Evolutionary conservation across 2,888 invertebrate species (phyloP).

Genomic region (Tuta absoluta): DNA sequence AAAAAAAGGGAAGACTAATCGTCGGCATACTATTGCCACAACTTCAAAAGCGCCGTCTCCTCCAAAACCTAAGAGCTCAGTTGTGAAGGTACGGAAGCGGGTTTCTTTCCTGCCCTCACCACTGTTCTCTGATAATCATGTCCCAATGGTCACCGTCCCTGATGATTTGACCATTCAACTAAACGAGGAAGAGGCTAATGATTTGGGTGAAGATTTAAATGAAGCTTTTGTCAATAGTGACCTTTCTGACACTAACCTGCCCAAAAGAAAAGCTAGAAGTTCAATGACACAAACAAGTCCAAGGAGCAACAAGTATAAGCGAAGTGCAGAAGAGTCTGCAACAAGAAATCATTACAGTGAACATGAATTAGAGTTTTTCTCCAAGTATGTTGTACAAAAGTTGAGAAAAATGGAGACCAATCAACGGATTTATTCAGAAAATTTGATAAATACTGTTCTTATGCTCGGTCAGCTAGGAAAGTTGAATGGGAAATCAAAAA

Average conservation of each 20-base stretch:
- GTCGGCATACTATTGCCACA: slow-evolving; percentile 61
- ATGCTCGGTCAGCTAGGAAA: slow-evolving; percentile 74
- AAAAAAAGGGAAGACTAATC: slow-evolving; percentile 49
- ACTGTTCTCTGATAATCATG: slow-evolving; percentile 69
- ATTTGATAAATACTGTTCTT: slow-evolving; percentile 74
- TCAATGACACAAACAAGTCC: slow-evolving; percentile 49
- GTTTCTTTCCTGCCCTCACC: slow-evolving; percentile 74
- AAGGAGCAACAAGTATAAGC: slow-evolving; percentile 55
- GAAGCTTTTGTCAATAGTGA: slow-evolving; percentile 55
- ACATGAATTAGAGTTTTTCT: slow-evolving; percentile 73
- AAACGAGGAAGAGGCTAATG: slow-evolving; percentile 75
- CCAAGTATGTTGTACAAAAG: slow-evolving; percentile 76
- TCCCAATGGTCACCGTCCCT: slow-evolving; percentile 76
- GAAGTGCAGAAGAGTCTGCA: slow-evolving; percentile 49
- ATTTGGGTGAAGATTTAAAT: slow-evolving; percentile 65
- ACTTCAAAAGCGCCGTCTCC: slow-evolving; percentile 38
- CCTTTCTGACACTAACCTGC: slow-evolving; percentile 39
- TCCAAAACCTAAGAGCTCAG: slow-evolving; percentile 52
- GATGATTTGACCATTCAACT: slow-evolving; percentile 76
- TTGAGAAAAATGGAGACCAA: slow-evolving; percentile 75
- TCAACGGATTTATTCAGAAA: slow-evolving; percentile 76
- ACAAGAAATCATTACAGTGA: slow-evolving; percentile 56
- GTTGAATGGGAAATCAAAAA: slow-evolving; percentile 72
- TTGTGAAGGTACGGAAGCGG: slow-evolving; percentile 66
- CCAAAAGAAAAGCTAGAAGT: slow-evolving; percentile 51